A percentile compares a stretch with the other conserved stretches of the same genome.
Conservation (phyloP, 1,140 invertebrate species). For the Delia radicum region DNA sequence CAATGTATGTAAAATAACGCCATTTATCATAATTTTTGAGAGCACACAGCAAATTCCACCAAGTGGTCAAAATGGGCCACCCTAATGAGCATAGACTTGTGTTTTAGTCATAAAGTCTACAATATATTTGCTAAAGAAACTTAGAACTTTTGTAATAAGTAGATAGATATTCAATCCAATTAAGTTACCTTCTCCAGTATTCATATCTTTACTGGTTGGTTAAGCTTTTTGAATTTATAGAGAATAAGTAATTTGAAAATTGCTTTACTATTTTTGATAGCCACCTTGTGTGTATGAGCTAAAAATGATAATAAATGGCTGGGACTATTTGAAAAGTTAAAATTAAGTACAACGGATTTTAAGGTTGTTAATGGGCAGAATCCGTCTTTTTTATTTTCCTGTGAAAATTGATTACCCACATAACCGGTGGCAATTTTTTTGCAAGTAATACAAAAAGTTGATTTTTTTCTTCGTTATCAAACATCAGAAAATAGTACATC, state of each 20-base stretch:
- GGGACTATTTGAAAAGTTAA: background rate
- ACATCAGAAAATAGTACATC: too few relatives aligned
- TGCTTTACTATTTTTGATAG: background rate
- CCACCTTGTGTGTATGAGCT: too few relatives aligned
- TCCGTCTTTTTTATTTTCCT: background rate
- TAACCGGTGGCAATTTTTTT: background rate
- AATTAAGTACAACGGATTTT: background rate
- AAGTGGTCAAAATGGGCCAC: too few relatives aligned
- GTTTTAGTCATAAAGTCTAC: background rate
- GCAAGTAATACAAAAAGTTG: too few relatives aligned
- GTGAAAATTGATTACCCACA: background rate
- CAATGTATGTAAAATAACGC: too few relatives aligned
- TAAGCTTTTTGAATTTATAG: background rate
- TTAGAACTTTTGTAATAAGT: background rate
- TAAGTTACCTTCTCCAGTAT: background rate
- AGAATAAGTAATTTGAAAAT: background rate
- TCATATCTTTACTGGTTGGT: background rate
- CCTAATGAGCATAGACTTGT: background rate
- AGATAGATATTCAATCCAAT: slow-evolving; percentile 21
- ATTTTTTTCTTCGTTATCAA: too few relatives aligned
- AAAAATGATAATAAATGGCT: background rate
- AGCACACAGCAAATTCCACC: too few relatives aligned
- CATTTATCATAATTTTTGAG: too few relatives aligned
- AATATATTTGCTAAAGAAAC: slow-evolving; percentile 10
- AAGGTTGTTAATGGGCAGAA: background rate